Evolutionary conservation across 2,113 vertebrate genomes (phyloP).

Genomic region (Desmodus rotundus): DNA sequence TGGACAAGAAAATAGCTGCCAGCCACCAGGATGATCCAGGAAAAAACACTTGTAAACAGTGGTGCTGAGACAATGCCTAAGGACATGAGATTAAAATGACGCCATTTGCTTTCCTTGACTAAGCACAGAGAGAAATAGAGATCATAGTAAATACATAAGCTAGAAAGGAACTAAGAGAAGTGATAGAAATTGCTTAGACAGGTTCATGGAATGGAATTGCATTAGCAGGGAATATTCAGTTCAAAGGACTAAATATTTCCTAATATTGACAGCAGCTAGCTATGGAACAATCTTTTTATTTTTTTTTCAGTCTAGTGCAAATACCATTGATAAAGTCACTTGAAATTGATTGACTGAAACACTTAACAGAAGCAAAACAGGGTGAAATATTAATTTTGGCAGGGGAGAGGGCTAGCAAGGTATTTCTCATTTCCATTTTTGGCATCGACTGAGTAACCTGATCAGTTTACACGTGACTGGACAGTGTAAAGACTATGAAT

Average conservation of each 20-base stretch:
- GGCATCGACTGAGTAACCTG: neutral
- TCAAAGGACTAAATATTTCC: neutral
- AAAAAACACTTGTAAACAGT: neutral
- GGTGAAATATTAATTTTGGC: conserved; percentile 38
- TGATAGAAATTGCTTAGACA: conserved; percentile 42
- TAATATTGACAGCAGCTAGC: conserved; percentile 32
- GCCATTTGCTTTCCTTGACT: neutral
- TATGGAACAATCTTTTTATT: neutral
- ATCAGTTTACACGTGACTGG: neutral
- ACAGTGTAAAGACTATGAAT: neutral
- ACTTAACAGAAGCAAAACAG: conserved; percentile 24
- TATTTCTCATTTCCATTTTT: conserved; percentile 29
- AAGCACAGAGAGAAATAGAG: conserved; percentile 2
- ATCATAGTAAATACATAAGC: neutral
- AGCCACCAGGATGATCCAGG: neutral
- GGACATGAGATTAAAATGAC: conserved; percentile 25
- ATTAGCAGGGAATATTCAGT: neutral
- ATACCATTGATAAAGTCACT: conserved; percentile 36
- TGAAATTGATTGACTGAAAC: conserved; percentile 26
- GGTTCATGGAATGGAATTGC: neutral
- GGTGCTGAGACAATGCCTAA: neutral
- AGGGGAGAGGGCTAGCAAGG: neutral
- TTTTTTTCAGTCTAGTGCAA: conserved; percentile 8
- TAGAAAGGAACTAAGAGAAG: conserved; percentile 9
- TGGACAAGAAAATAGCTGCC: neutral